A percentile compares a stretch with the other conserved stretches of the same genome.
phyloP scores from a whole-genome alignment of 1,140 invertebrate species.

The Caenorhabditis remanei region DNA sequence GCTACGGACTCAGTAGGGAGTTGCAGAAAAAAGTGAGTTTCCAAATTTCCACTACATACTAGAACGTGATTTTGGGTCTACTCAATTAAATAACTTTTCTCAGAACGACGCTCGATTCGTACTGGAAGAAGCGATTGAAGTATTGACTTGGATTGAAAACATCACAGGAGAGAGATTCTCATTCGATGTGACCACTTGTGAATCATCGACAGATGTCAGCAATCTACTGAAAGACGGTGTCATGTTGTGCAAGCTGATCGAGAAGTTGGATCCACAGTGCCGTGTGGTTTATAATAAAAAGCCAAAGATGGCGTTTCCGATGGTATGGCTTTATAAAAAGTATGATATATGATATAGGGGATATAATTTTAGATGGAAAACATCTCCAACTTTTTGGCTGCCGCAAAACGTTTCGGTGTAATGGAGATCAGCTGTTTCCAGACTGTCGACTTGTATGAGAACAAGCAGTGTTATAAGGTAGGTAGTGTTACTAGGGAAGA shows the following conservation, averaged over 20 bases:
- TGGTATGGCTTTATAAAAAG: conserved; percentile 61
- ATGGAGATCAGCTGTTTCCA: conserved; percentile 82
- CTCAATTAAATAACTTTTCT: conserved; percentile 48
- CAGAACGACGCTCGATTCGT: conserved; percentile 81
- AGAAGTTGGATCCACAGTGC: conserved; percentile 67
- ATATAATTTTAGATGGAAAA: conserved; percentile 81
- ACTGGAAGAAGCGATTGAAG: conserved; percentile 80
- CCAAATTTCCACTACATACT: not conserved
- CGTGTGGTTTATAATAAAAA: conserved; percentile 71
- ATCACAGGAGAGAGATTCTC: conserved; percentile 79
- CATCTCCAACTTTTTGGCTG: conserved; percentile 83
- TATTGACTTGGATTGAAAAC: conserved; percentile 80
- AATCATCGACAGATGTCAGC: conserved; percentile 80
- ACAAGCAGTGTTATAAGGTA: conserved; percentile 81
- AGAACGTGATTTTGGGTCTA: too few species aligned
- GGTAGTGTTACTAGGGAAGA: too few species aligned
- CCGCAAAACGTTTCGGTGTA: conserved; percentile 81
- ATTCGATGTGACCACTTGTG: conserved; percentile 75
- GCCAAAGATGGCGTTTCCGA: conserved; percentile 76
- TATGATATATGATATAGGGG: not conserved
- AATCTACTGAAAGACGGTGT: conserved; percentile 80
- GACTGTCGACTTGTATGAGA: conserved; percentile 83
- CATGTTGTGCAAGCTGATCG: conserved; percentile 79
- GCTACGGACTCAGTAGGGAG: conserved; percentile 81
- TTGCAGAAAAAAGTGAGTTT: conserved; percentile 80